Percentiles rank a stretch among this genome's conserved stretches.
These are phyloP conservation scores for Melanaphis sacchari DNA, from an alignment of 1,140 invertebrate genomes.

Conservation along the genomic window DNA sequence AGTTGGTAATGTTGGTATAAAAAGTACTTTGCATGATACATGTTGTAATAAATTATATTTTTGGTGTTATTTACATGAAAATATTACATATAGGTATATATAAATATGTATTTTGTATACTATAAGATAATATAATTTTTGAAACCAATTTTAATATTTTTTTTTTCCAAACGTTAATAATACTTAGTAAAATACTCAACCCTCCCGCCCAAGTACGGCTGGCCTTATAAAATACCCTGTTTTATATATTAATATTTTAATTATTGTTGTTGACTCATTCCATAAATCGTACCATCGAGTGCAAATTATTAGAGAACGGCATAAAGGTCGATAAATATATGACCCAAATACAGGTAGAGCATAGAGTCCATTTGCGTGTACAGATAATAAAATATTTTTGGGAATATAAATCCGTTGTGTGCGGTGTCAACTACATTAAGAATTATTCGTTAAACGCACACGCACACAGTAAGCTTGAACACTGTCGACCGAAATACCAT, in stretches of 20 bases:
- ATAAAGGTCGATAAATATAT: not conserved
- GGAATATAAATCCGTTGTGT: not conserved
- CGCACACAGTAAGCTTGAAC: not conserved
- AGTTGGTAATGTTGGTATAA: too few species aligned
- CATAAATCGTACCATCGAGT: not conserved
- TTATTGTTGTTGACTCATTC: not conserved
- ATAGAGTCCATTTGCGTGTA: not conserved
- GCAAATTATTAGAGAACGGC: not conserved
- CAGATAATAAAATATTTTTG: slow-evolving; percentile 13
- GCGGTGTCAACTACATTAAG: not conserved
- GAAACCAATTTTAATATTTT: not conserved
- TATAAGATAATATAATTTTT: not conserved
- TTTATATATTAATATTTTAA: not conserved
- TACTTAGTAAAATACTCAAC: not conserved
- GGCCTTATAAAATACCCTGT: too few species aligned
- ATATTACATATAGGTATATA: not conserved
- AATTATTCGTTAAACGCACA: not conserved
- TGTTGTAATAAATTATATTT: not conserved
- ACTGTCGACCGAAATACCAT: not conserved
- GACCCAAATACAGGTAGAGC: not conserved
- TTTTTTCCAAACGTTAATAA: not conserved
- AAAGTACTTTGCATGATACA: not conserved
- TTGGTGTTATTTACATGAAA: not conserved
- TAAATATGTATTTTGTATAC: not conserved
- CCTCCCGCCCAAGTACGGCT: not conserved